Percentiles rank a stretch among this genome's conserved stretches.
phyloP scores from a whole-genome alignment of 1,140 invertebrate genomes.

The Colletes gigas region DNA sequence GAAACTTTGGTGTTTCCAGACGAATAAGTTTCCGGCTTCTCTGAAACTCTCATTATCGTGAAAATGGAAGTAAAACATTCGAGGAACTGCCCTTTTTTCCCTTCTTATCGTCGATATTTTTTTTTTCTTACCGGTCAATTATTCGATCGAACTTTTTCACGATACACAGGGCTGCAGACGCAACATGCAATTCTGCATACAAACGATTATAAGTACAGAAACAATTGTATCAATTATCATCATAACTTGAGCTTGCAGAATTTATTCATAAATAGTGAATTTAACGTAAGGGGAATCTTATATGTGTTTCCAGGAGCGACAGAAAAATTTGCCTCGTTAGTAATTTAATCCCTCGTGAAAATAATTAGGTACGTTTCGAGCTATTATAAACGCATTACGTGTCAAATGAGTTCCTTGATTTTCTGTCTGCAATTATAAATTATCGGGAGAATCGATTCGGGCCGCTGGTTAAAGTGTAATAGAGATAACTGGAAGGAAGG shows the following conservation, averaged over 20 bases:
- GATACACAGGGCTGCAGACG: not conserved
- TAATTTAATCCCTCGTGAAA: not conserved
- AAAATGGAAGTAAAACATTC: conserved; percentile 58
- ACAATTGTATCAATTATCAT: no score
- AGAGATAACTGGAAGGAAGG: conserved; percentile 10
- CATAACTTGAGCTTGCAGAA: no score
- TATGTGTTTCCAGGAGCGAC: not conserved
- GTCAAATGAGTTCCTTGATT: conserved; percentile 52
- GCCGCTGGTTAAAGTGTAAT: conserved; percentile 31
- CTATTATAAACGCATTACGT: conserved; percentile 19
- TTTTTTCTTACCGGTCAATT: not conserved
- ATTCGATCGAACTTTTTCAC: not conserved
- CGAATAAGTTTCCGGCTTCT: conserved; percentile 52
- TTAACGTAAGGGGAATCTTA: not conserved
- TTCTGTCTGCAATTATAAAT: conserved; percentile 52
- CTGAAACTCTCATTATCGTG: conserved; percentile 58
- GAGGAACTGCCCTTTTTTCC: not conserved
- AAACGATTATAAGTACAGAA: no score
- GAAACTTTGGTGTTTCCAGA: conserved; percentile 60
- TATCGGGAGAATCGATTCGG: conserved; percentile 56
- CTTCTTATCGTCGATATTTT: not conserved
- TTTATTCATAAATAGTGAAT: no score
- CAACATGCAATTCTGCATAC: no score
- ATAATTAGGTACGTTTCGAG: not conserved
- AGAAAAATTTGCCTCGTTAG: not conserved